Evolutionary conservation across 64 coral and sea anemone genomes (phyloP).

Genomic region (Hydrozoanthus tunicans): DNA sequence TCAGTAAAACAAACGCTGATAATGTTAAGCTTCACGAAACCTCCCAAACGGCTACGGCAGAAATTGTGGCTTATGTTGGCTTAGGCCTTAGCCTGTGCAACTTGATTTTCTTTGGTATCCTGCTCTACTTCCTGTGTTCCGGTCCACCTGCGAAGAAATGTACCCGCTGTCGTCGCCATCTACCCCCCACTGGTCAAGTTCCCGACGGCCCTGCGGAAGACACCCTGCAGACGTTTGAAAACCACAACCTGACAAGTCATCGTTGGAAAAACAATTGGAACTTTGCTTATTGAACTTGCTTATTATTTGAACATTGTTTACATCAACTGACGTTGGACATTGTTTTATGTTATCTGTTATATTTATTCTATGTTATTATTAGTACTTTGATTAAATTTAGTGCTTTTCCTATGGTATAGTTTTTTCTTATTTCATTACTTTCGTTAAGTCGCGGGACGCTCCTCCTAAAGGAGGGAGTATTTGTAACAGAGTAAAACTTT

Average conservation of each 20-base stretch:
- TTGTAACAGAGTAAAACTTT: too few species aligned
- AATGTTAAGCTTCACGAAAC: not conserved
- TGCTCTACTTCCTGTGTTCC: too few species aligned
- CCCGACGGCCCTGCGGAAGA: not conserved
- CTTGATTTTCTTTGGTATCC: not conserved
- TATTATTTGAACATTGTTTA: conserved; percentile 36
- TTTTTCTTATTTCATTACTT: too few species aligned
- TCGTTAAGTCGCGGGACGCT: too few species aligned
- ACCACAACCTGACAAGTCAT: conserved; percentile 13
- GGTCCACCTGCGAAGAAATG: too few species aligned
- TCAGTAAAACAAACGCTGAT: not conserved
- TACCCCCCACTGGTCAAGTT: not conserved
- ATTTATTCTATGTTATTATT: not conserved
- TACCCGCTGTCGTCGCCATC: too few species aligned
- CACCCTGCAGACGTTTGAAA: conserved; percentile 2
- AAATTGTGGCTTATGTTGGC: not conserved
- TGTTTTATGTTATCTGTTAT: conserved; percentile 2
- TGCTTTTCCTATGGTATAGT: not conserved
- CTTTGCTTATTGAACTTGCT: conserved; percentile 32
- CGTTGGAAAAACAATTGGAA: conserved; percentile 8
- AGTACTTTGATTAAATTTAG: conserved; percentile 15
- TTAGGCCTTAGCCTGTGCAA: not conserved
- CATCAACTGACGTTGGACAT: not conserved
- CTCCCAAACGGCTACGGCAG: not conserved
- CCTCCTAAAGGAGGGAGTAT: too few species aligned